Base-by-base conservation (phyloP, 2,888 invertebrate species). In the Balanococcus diminutus region DNA sequence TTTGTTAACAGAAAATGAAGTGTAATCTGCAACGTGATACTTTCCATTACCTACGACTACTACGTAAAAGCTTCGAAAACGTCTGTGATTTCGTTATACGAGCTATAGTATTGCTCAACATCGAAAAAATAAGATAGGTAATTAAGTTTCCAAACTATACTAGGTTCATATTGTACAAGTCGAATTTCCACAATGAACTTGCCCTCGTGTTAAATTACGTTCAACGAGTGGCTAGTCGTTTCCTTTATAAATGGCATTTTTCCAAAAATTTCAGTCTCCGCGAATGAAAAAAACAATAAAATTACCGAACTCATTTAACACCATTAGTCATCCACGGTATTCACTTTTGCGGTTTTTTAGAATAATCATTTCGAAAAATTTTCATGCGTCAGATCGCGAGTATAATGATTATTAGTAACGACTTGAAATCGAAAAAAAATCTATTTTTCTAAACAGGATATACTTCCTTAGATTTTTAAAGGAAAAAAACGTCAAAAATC, bases 281-380 rank as follows among this genome's bases (percentile, higher is more conserved):
- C 25, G 16, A n/a, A 67, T 67, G 61, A 67, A 67, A 67, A n/a
- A 67, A 67, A 67, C 61, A 22, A 67, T 67, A 67, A 67, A 67
- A 67, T 67, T 67, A 67, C 61, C 25, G n/a, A 67, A 67, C 61
- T 67, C 61, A 67, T 67, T 67, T 67, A 67, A 67, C 61, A 25
- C 61, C 61, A 67, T 67, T 67, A 67, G 25, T 11, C 11, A 14
- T 28, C 22, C 25, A 25, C 14, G 14, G 11, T 25, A 28, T 25
- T 67, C 19, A 51, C 42, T 19, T 51, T 51, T 19, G 51, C 51
- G 51, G 51, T 51, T 51, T 51, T 51, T 51, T 19, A n/a, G 19
- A 19, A 19, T 51, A 51, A 8, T 36, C 36, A 36, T 36, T 36
- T 36, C 8, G 8, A 8, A 8, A 6, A 36, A 6, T 36, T 8